Conservation (phyloP, 2,113 vertebrate species). For the Protobothrops flavoviridis region DNA sequence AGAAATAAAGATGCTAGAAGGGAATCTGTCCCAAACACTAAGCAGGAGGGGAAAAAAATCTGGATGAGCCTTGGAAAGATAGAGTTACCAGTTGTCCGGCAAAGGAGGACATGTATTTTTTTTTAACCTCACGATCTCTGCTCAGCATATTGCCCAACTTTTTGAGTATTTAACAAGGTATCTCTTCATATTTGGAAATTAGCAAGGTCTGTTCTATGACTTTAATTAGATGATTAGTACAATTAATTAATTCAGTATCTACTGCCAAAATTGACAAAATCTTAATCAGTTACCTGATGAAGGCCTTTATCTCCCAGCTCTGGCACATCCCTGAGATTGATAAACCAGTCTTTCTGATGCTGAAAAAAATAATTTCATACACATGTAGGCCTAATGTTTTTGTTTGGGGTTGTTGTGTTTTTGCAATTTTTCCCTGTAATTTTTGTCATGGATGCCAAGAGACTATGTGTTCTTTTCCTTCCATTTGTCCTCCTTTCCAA, state of each 20-base stretch:
- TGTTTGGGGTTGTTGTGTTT: neutral
- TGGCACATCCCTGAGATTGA: neutral
- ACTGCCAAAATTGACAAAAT: neutral
- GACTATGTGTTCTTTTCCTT: neutral
- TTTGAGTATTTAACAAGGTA: neutral
- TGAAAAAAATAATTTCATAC: neutral
- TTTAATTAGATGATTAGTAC: neutral
- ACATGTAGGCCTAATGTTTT: neutral
- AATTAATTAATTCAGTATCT: neutral
- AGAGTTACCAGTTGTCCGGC: neutral
- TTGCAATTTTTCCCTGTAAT: neutral
- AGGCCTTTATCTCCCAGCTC: neutral
- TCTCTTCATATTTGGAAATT: neutral
- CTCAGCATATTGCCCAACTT: neutral
- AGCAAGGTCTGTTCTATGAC: neutral
- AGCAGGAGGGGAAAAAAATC: rapidly evolving
- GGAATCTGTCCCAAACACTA: neutral
- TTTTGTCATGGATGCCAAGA: neutral
- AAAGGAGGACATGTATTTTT: neutral
- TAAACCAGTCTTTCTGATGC: neutral
- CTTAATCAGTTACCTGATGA: neutral
- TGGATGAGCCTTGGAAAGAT: neutral
- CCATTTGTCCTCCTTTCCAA: neutral
- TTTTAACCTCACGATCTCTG: neutral
- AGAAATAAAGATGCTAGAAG: neutral